Base-by-base conservation (phyloP, 2,113 vertebrate genomes). In the Hydrochoerus hydrochaeris region DNA sequence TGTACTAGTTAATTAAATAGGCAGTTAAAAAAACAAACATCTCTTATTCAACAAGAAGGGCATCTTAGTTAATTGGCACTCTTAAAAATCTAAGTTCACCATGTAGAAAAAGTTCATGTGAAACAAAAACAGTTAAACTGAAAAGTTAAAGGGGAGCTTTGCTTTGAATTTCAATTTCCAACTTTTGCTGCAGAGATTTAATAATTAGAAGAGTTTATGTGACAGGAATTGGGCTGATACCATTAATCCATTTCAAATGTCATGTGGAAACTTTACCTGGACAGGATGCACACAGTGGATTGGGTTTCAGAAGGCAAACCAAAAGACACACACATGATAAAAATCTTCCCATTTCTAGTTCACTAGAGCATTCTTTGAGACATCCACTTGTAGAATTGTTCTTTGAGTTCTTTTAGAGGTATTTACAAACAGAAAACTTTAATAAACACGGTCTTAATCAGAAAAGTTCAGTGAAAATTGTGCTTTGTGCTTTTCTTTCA, bases 11-110 rank as follows among this genome's bases (percentile, higher is more conserved):
- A 69, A 81, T 81, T 32, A 67, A 80, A 60, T 20, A 35, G 35
- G 2, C 28, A 89, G 13, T 75, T 75, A 62, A 57, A 19, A 57
- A 88, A 52, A 58, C 11, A 94, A 58, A 49, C 22, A 75, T 67
- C 22, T 91, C 82, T 92, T 54, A 67, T 46, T 91, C 35, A 7
- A 78, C 30, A 94, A 93, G 17, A 69, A 83, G 24, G 20, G 38
- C 7, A 92, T 1, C 83, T 60, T 90, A 5, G 11, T 77, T 90
- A 63, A 90, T 77, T 35, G 41, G 58, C 19, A 60, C 28, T 69
- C 20, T 90, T 60, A 83, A 81, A 52, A 62, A 46, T 5, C 5
- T 54, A 38, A 90, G 2, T 7, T 83, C 16, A 46, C 4, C 54
- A 24, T 86, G 8, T 81, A 30, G 24, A 9, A 38, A 92, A 44